phyloP scores from a whole-genome alignment of 2,888 invertebrate genomes.

The Mamestra brassicae region DNA sequence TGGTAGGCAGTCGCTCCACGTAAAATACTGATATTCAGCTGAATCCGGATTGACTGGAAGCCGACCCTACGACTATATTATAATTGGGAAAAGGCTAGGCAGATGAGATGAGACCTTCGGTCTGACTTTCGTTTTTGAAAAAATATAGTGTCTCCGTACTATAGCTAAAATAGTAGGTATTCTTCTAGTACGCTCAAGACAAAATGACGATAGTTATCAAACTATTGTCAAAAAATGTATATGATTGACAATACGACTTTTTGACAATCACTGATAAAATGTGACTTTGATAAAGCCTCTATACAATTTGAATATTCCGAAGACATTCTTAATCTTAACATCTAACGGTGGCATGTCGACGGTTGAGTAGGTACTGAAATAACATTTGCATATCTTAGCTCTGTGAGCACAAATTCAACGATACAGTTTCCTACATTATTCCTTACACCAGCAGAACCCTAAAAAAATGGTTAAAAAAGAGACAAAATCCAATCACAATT shows the following conservation, averaged over 20 bases:
- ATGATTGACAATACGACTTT: neutral
- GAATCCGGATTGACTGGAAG: too few relatives aligned
- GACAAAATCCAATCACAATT: slow-evolving; percentile 89
- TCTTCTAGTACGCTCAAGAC: too few relatives aligned
- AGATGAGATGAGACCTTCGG: too few relatives aligned
- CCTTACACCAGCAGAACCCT: slow-evolving; percentile 55
- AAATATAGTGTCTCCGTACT: neutral
- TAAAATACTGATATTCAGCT: too few relatives aligned
- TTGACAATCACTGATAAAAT: neutral
- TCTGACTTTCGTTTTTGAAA: neutral
- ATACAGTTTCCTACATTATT: neutral
- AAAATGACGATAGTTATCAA: too few relatives aligned
- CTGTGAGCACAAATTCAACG: neutral
- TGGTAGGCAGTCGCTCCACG: too few relatives aligned
- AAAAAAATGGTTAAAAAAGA: slow-evolving; percentile 78
- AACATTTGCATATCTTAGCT: neutral
- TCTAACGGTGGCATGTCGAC: too few relatives aligned
- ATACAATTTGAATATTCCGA: neutral
- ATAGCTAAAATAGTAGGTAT: too few relatives aligned
- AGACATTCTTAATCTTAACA: neutral
- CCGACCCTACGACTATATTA: too few relatives aligned
- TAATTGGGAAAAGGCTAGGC: too few relatives aligned
- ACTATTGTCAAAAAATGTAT: too few relatives aligned
- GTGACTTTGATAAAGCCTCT: neutral
- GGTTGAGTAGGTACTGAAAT: neutral